phyloP scores from a whole-genome alignment of 2,113 vertebrate species.

The Tonatia bakeri region DNA sequence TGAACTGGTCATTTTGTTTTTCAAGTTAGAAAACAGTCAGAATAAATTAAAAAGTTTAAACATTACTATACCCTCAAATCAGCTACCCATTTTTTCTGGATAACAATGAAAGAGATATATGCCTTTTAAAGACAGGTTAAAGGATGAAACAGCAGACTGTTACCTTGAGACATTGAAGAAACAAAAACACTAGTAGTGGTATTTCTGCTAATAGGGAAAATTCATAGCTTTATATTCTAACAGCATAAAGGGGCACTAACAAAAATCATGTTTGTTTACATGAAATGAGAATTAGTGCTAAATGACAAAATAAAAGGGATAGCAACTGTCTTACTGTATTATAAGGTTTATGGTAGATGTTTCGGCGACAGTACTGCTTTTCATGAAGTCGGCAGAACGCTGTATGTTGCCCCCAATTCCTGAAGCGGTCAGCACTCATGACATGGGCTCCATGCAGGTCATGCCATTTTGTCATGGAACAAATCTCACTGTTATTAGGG shows the following conservation, averaged over 20 bases:
- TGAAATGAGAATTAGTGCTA: conserved; percentile 37
- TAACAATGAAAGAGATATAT: background rate
- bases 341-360: background rate
- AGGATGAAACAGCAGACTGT: background rate
- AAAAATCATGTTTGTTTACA: background rate
- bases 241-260: background rate
- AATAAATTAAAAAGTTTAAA: conserved; percentile 30
- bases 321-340: background rate
- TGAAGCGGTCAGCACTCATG: background rate
- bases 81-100: background rate
- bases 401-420: background rate
- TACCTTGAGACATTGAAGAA: background rate
- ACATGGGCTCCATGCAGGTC: background rate
- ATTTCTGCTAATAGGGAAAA: background rate
- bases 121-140: background rate
- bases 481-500: background rate
- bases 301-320: background rate
- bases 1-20: conserved; percentile 31
- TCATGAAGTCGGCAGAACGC: background rate
- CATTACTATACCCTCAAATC: background rate
- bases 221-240: background rate
- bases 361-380: background rate
- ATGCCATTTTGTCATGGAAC: background rate
- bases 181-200: background rate
- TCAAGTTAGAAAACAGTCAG: conserved; percentile 1